Percentiles rank a stretch among this genome's conserved stretches.
Evolutionary conservation across 2,888 invertebrate species (phyloP).

Genomic region (Sisyra nigra): DNA sequence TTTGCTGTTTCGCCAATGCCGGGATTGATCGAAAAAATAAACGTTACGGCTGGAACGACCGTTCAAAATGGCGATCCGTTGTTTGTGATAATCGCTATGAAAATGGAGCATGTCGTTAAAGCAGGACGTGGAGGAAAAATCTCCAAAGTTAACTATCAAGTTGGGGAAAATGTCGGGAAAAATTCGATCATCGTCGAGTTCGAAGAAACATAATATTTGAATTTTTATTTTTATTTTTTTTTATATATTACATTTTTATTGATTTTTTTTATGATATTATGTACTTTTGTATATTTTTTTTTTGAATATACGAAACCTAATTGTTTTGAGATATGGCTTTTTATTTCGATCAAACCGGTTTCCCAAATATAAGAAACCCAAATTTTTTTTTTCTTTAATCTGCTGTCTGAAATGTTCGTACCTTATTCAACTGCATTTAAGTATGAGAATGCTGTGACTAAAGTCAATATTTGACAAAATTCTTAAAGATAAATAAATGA

Average conservation of each 20-base stretch:
- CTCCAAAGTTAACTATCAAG: constrained; percentile 48
- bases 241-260: constrained; percentile 3
- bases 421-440: too few species aligned
- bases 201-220: constrained; percentile 23
- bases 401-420: too few species aligned
- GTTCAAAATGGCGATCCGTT: constrained; percentile 82
- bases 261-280: constrained; percentile 5
- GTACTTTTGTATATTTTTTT: constrained; percentile 3
- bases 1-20: constrained; percentile 80
- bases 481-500: too few species aligned
- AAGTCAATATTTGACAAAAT: too few species aligned
- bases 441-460: too few species aligned
- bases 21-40: constrained; percentile 81
- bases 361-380: too few species aligned
- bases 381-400: background rate
- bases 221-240: constrained; percentile 5
- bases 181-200: constrained; percentile 44
- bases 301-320: background rate
- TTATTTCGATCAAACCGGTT: background rate
- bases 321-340: background rate
- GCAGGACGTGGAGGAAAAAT: constrained; percentile 66
- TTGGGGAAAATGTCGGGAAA: constrained; percentile 75
- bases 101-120: constrained; percentile 96
- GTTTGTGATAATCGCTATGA: constrained; percentile 95
- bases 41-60: constrained; percentile 63